phyloP scores from a whole-genome alignment of 2,888 invertebrate species.

The Trissolcus japonicus region DNA sequence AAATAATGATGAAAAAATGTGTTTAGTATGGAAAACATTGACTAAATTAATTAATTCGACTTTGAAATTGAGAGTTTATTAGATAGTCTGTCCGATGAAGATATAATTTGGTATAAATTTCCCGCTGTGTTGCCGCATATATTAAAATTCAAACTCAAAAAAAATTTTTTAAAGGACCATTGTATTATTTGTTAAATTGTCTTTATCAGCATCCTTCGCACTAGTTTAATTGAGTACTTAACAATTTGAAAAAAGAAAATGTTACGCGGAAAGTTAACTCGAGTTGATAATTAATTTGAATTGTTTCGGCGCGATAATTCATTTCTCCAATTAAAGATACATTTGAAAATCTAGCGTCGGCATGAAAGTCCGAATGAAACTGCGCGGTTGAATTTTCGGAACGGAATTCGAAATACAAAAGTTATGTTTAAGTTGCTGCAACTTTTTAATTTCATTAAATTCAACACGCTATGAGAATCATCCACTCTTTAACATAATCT shows the following conservation, averaged over 20 bases:
- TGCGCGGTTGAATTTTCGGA: background rate
- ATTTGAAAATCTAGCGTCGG: background rate
- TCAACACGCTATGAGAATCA: background rate
- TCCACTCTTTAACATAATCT: constrained; percentile 15
- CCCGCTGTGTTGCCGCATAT: background rate
- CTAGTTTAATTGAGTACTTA: constrained; percentile 1
- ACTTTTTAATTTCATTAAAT: constrained; percentile 6
- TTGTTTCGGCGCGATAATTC: background rate
- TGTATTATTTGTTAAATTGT: constrained; percentile 2
- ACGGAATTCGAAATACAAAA: background rate
- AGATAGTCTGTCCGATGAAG: background rate
- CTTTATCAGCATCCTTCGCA: background rate
- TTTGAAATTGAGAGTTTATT: constrained; percentile 12
- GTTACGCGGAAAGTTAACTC: background rate
- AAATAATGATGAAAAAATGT: too few species aligned
- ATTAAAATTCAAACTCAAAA: constrained; percentile 1
- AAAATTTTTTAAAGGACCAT: background rate
- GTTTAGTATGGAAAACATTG: too few species aligned
- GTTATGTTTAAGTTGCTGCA: background rate
- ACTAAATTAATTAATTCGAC: constrained; percentile 6
- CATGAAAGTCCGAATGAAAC: too few species aligned
- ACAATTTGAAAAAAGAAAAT: background rate
- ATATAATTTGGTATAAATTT: background rate
- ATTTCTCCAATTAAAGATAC: constrained; percentile 2
- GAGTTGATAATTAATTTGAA: background rate